phyloP scores from a whole-genome alignment of 2,888 invertebrate genomes.

The Sympetrum striolatum region DNA sequence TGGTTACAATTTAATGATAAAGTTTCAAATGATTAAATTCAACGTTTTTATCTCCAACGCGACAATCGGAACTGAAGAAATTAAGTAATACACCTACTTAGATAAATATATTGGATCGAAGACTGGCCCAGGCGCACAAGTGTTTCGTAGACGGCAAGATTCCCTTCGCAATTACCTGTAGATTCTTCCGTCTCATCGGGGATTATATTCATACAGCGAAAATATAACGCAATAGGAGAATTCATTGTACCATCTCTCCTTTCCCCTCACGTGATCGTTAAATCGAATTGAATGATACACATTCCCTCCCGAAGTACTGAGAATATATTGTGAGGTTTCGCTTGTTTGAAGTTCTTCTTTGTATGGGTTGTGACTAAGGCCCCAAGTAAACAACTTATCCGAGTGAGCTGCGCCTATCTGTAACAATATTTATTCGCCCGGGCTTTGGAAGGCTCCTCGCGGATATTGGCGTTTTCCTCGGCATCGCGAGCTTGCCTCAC shows the following conservation, averaged over 20 bases:
- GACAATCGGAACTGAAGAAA: too few relatives aligned
- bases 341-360: neutral
- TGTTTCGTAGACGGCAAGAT: too few relatives aligned
- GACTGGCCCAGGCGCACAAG: too few relatives aligned
- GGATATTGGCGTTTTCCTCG: neutral
- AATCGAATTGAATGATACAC: neutral
- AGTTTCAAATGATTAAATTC: too few relatives aligned
- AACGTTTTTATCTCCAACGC: too few relatives aligned
- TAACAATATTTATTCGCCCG: neutral
- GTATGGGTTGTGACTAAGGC: neutral
- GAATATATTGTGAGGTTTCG: neutral
- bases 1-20: too few relatives aligned
- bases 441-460: neutral
- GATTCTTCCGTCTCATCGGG: too few relatives aligned
- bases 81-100: too few relatives aligned
- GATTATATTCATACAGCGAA: too few relatives aligned
- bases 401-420: neutral
- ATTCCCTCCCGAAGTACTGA: neutral
- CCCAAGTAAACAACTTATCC: neutral
- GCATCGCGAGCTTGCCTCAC: neutral
- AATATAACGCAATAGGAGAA: too few relatives aligned
- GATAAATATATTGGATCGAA: too few relatives aligned
- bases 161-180: too few relatives aligned
- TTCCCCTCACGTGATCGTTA: neutral
- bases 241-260: neutral